phyloP scores from a whole-genome alignment of 2,113 vertebrate species.

The Cervus canadensis region DNA sequence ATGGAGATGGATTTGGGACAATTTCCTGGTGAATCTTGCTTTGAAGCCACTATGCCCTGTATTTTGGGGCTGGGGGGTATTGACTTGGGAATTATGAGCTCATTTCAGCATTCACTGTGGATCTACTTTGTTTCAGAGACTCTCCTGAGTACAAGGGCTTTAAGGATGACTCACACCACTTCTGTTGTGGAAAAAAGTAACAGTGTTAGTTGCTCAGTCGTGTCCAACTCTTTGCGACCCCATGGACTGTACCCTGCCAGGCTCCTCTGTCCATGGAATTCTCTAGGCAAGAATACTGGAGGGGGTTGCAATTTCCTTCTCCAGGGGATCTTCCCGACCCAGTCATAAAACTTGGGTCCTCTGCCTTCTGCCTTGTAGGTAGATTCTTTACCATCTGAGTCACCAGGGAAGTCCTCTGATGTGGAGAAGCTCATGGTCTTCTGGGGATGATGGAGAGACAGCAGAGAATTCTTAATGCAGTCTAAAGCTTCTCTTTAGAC shows the following conservation, averaged over 20 bases:
- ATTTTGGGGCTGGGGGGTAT: background rate
- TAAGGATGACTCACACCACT: background rate
- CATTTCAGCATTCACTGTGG: no score
- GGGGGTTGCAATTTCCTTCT: background rate
- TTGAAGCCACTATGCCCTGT: background rate
- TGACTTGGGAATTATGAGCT: background rate
- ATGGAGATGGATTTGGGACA: background rate
- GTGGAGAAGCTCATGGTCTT: background rate
- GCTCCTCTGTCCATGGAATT: background rate
- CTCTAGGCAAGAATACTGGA: background rate
- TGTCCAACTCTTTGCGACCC: background rate
- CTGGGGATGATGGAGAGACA: background rate
- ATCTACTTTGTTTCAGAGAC: background rate
- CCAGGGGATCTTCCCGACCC: background rate
- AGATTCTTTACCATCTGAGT: background rate
- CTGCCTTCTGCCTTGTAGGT: background rate
- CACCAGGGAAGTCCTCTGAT: background rate
- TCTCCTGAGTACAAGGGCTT: background rate
- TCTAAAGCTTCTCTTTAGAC: no score
- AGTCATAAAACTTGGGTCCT: background rate
- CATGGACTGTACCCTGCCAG: background rate
- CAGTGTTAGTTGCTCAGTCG: background rate
- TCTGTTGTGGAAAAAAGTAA: background rate
- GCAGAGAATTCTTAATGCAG: no score
- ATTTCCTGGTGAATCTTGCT: background rate